Percentiles rank a stretch among this genome's conserved stretches.
Evolutionary conservation across 2,113 vertebrate species (phyloP).

Genomic region (Amazona guildingii): DNA sequence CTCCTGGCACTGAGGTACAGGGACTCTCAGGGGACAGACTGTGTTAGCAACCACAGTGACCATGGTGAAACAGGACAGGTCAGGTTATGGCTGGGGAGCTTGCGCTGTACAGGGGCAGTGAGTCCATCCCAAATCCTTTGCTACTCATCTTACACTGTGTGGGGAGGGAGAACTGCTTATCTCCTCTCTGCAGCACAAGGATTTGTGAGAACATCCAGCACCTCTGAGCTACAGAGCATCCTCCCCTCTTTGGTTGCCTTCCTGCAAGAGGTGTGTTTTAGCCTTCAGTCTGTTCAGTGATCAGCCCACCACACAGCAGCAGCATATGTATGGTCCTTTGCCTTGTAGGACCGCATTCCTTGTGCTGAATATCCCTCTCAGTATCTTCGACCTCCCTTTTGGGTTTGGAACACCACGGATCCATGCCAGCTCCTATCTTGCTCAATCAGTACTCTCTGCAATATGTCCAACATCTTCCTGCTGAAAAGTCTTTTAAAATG

Average conservation of each 20-base stretch:
- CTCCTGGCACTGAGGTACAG: fast-evolving
- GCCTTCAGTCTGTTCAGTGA: neutral
- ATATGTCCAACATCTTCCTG: neutral
- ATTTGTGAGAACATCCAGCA: neutral
- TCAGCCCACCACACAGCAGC: neutral
- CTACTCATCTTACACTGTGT: neutral
- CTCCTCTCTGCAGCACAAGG: neutral
- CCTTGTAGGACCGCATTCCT: neutral
- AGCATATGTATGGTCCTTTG: neutral
- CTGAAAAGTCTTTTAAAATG: neutral
- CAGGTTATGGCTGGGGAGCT: neutral
- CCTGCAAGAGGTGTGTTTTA: neutral
- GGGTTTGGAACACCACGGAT: neutral
- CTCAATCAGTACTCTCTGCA: neutral
- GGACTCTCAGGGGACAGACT: neutral
- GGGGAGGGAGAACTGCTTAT: neutral
- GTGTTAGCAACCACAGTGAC: neutral
- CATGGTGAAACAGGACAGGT: neutral
- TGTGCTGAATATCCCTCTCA: neutral
- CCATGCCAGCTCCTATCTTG: neutral
- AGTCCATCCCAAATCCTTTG: neutral
- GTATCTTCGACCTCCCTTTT: neutral
- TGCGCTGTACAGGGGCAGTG: neutral
- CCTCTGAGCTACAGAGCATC: neutral
- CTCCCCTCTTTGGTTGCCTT: neutral